Evolutionary conservation across 2,113 vertebrate species (phyloP).

Genomic region (Nymphicus hollandicus): DNA sequence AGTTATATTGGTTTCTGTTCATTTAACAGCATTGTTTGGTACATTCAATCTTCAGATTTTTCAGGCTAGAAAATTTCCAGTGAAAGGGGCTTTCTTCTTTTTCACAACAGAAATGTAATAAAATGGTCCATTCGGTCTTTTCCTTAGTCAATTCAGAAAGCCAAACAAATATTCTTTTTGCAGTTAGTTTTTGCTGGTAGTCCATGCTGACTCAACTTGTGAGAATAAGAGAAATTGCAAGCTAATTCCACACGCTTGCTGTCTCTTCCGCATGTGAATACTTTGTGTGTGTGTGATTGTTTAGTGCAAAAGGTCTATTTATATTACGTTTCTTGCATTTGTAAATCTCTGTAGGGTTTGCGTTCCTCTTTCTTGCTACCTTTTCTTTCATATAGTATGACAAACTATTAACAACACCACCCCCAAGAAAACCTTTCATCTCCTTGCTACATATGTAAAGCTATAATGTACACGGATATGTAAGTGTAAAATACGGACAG

Average conservation of each 20-base stretch:
- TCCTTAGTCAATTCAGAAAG: neutral
- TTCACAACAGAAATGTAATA: neutral
- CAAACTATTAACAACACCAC: neutral
- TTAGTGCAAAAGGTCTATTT: neutral
- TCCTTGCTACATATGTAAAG: neutral
- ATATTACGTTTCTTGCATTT: neutral
- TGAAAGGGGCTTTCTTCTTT: neutral
- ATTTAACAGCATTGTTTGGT: accelerated
- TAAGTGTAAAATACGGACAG: neutral
- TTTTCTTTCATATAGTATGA: neutral
- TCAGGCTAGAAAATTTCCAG: neutral
- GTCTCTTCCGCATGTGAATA: neutral
- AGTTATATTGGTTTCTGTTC: neutral
- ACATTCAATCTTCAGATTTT: neutral
- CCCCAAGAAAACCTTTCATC: neutral
- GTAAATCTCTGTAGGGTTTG: neutral
- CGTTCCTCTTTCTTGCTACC: neutral
- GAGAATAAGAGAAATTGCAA: neutral
- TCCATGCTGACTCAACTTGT: neutral
- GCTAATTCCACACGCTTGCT: neutral
- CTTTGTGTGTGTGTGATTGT: neutral
- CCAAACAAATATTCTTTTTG: neutral
- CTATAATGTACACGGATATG: neutral
- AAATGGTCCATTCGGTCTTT: neutral
- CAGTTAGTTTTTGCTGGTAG: neutral